Percentiles rank a stretch among this genome's conserved stretches.
These are phyloP conservation scores for Neodiprion fabricii DNA, from an alignment of 1,140 invertebrate species.

Conservation along the genomic window DNA sequence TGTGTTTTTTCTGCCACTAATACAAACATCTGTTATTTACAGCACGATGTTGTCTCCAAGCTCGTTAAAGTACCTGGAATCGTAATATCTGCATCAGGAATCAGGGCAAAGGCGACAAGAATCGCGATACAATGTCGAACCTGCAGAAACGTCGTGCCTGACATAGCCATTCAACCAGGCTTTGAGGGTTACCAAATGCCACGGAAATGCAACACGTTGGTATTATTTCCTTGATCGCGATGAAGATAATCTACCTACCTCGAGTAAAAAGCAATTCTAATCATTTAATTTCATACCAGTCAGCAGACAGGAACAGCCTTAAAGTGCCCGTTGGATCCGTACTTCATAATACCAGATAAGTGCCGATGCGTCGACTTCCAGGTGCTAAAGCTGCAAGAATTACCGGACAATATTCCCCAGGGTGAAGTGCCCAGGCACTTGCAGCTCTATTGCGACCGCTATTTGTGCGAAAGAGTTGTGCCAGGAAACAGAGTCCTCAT, in stretches of 20 bases:
- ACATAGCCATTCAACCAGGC: slow-evolving; percentile 92
- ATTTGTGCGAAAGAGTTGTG: slow-evolving; percentile 93
- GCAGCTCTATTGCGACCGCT: slow-evolving; percentile 93
- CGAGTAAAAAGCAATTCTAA: slow-evolving; percentile 2
- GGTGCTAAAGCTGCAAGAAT: slow-evolving; percentile 92
- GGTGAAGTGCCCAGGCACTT: slow-evolving; percentile 98
- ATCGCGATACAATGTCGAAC: slow-evolving; percentile 96
- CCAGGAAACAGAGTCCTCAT: slow-evolving; percentile 96
- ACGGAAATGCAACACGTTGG: slow-evolving; percentile 91
- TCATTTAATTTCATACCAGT: slow-evolving; percentile 59
- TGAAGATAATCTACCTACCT: slow-evolving; percentile 10
- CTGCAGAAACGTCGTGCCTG: slow-evolving; percentile 88
- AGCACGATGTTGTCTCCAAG: slow-evolving; percentile 93
- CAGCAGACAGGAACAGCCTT: slow-evolving; percentile 83
- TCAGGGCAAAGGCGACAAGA: slow-evolving; percentile 93
- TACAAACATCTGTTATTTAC: slow-evolving; percentile 50
- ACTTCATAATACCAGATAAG: slow-evolving; percentile 97
- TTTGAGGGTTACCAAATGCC: slow-evolving; percentile 97
- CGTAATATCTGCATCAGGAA: slow-evolving; percentile 91
- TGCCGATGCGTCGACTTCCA: slow-evolving; percentile 96
- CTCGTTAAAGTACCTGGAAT: slow-evolving; percentile 97
- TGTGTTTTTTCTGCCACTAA: slow-evolving; percentile 13
- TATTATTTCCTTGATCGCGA: slow-evolving; percentile 31
- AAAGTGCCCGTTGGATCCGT: slow-evolving; percentile 97
- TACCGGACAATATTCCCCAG: slow-evolving; percentile 95